Evolutionary conservation across 1,140 invertebrate genomes (phyloP), one percentile per base, ranked within the genome.

Genomic region (Pararge aegeria): DNA sequence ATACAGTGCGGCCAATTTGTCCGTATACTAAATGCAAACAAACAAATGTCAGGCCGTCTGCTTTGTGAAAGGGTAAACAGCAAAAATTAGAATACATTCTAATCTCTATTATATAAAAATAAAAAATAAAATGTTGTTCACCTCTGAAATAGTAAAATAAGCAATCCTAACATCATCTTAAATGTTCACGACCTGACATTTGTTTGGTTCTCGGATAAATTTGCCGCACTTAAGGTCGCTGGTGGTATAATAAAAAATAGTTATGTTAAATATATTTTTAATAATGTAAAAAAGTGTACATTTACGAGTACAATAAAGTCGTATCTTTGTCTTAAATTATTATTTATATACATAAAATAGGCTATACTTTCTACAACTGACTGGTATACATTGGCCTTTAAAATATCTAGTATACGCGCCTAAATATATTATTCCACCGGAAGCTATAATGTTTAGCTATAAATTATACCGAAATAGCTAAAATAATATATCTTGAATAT

Each of bases 311-410:
- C 19, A 51, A 44, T 19, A 13, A 16, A 55, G 27, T 20, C 44
- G 15, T 55, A 24, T 24, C 2, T 24, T 48, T 30, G n/a, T 30
- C 13, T 53, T 21, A 52, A 44, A 34, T 55, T 76, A 70, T 44
- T 60, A 73, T 67, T 53, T 68, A 64, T 74, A 70, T 54, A 65
- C 54, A 62, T 65, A 42, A 16, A 42, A 3, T 56, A 68, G 51
- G 66, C 60, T 72, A 52, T 68, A 55, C 42, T 64, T 64, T 67
- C 49, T 55, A 55, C 63, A 74, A 72, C 50, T 76, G 76, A 76
- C 76, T 76, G 64, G 67, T 70, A 78, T 67, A 74, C 65, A 68
- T 74, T 69, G 66, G 66, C 57, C 62, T 58, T 60, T 58, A 27
- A 48, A 56, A 37, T 10, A 10, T 34, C 5, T 42, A 2, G 4